Evolutionary conservation across 53 echinoderm and acorn worm genomes (phyloP).

Genomic region (Astropecten irregularis): DNA sequence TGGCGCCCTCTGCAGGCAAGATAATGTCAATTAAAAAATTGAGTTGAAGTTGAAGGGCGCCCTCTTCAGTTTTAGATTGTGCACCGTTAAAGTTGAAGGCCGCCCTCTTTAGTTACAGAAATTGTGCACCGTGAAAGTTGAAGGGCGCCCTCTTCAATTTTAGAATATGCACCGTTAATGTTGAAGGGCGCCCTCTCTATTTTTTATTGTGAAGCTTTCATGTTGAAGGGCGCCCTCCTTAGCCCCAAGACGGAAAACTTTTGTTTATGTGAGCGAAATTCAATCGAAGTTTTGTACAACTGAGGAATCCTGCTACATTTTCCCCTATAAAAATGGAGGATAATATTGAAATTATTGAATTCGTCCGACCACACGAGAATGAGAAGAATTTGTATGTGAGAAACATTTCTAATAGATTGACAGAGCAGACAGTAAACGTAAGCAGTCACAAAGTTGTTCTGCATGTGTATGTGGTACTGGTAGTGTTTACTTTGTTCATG

Average conservation of each 20-base stretch:
- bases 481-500: background rate
- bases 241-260: too few species aligned
- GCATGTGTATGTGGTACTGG: background rate
- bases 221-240: too few species aligned
- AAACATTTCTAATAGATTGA: constrained; percentile 50
- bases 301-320: background rate
- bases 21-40: background rate
- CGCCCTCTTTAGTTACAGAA: background rate
- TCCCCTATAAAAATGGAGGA: constrained; percentile 6
- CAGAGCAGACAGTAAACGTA: constrained; percentile 40
- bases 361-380: constrained; percentile 51
- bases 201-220: too few species aligned
- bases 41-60: background rate
- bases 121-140: too few species aligned
- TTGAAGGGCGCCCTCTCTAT: too few species aligned
- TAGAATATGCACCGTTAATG: too few species aligned
- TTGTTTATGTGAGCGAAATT: too few species aligned
- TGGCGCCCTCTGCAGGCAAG: constrained; percentile 22
- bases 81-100: too few species aligned
- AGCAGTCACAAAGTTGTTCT: background rate
- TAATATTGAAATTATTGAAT: constrained; percentile 56
- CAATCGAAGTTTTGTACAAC: background rate
- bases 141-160: background rate
- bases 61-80: background rate
- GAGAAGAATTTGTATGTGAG: constrained; percentile 64